Evolutionary conservation across 2,797 vertebrate genomes (phyloP).

Genomic region (Vipera latastei): DNA sequence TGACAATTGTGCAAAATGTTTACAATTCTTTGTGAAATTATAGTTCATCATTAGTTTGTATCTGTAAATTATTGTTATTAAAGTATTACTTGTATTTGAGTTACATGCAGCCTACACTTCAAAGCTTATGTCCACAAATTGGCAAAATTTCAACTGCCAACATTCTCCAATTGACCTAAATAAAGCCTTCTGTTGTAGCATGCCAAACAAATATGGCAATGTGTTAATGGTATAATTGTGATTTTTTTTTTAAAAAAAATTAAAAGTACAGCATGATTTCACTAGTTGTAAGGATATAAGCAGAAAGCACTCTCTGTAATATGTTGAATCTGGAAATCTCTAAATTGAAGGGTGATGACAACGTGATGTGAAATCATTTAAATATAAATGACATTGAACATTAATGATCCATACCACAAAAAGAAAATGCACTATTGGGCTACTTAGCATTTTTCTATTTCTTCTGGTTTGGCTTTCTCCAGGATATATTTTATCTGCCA

Average conservation of each 20-base stretch:
- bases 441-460: neutral
- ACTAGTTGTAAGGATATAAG: neutral
- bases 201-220: constrained; percentile 57
- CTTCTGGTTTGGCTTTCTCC: constrained; percentile 19
- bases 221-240: constrained; percentile 55
- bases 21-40: constrained; percentile 80
- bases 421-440: neutral
- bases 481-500: neutral
- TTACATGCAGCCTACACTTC: constrained; percentile 75
- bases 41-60: constrained; percentile 78
- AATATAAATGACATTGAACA: neutral
- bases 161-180: constrained; percentile 71
- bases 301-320: neutral
- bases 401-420: neutral
- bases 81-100: constrained; percentile 76
- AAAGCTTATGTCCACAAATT: constrained; percentile 76
- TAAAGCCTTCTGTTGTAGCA: constrained; percentile 76
- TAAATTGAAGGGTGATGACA: neutral
- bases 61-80: constrained; percentile 81
- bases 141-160: constrained; percentile 71
- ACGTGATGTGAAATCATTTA: neutral
- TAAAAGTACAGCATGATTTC: neutral
- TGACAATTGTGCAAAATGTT: constrained; percentile 82
- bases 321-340: neutral
- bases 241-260: neutral